Conservation (phyloP, 2,888 invertebrate species). For the Xanthia icteritia region DNA sequence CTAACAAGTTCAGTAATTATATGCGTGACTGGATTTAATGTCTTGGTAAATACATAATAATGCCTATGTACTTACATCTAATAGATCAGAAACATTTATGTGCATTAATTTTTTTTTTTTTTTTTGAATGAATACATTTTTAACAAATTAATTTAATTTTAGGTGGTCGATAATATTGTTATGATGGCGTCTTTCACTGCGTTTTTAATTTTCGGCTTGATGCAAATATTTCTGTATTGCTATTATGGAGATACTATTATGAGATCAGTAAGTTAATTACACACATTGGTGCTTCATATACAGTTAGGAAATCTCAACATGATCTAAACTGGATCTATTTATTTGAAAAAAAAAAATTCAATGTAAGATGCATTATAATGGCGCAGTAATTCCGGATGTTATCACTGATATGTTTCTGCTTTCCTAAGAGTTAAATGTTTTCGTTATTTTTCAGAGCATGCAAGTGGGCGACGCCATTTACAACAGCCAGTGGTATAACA, state of each 20-base stretch:
- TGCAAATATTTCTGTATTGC: conserved; percentile 58
- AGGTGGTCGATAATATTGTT: conserved; percentile 44
- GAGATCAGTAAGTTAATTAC: conserved; percentile 44
- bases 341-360: neutral
- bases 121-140: too few relatives aligned
- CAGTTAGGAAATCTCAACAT: neutral
- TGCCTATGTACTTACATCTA: neutral
- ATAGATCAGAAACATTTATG: neutral
- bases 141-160: conserved; percentile 9
- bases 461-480: conserved; percentile 50
- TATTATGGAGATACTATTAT: conserved; percentile 55
- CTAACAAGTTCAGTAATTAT: conserved; percentile 52
- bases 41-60: conserved; percentile 42
- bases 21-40: conserved; percentile 55
- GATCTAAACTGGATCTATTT: neutral
- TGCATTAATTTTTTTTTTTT: neutral
- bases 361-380: neutral
- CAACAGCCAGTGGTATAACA: conserved; percentile 47
- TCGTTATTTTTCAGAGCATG: conserved; percentile 43
- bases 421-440: neutral
- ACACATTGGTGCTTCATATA: neutral
- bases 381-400: neutral
- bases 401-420: neutral
- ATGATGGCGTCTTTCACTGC: conserved; percentile 40
- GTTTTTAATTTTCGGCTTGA: conserved; percentile 43